Conservation (phyloP, 1,140 invertebrate genomes). For the Drosophila varians region DNA sequence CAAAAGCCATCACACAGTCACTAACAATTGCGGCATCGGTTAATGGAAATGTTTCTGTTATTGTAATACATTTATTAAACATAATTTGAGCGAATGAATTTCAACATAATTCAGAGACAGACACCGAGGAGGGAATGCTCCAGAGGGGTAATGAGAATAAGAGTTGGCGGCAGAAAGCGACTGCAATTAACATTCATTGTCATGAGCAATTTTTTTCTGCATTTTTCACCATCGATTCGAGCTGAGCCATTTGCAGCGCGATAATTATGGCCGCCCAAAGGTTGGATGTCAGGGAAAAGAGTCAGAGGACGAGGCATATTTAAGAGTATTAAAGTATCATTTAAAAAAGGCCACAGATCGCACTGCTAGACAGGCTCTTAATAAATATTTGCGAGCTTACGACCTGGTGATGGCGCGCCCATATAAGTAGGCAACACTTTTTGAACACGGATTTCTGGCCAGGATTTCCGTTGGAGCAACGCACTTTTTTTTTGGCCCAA, state of each 20-base stretch:
- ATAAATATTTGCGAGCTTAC: constrained; percentile 13
- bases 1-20: constrained; percentile 19
- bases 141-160: constrained; percentile 4
- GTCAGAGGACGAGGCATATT: constrained; percentile 52
- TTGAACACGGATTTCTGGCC: background rate
- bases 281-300: constrained; percentile 1
- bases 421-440: constrained; percentile 26
- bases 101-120: constrained; percentile 33
- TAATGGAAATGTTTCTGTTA: constrained; percentile 73
- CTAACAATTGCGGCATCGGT: constrained; percentile 47
- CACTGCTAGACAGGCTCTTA: background rate
- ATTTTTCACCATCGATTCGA: constrained; percentile 32
- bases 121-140: background rate
- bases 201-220: constrained; percentile 66
- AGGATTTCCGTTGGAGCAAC: background rate
- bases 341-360: constrained; percentile 33
- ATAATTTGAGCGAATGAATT: constrained; percentile 74
- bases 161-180: constrained; percentile 1
- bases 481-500: background rate
- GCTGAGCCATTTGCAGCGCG: constrained; percentile 61
- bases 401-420: no score
- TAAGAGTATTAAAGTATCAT: constrained; percentile 78
- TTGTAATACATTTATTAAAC: constrained; percentile 79
- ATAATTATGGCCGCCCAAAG: constrained; percentile 66
- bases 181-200: constrained; percentile 81